phyloP scores from a whole-genome alignment of 2,113 vertebrate species.

The Actenoides lindsayi region DNA sequence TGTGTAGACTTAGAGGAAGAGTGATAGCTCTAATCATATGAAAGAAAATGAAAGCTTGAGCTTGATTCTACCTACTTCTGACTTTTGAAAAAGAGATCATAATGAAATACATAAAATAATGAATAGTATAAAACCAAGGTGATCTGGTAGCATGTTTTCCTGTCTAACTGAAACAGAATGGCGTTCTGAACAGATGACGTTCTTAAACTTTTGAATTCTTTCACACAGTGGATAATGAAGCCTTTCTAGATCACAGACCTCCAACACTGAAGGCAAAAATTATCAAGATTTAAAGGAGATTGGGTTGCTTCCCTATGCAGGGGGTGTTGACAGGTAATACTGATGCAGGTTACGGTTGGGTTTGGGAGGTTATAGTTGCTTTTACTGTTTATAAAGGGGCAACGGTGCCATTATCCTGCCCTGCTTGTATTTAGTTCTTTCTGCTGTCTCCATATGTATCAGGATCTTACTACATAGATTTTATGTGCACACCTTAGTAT shows the following conservation, averaged over 20 bases:
- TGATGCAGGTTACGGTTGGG: background rate
- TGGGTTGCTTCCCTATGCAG: background rate
- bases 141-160: background rate
- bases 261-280: background rate
- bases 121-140: background rate
- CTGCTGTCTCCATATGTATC: background rate
- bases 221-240: background rate
- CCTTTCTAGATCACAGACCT: background rate
- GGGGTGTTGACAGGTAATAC: background rate
- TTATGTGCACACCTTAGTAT: background rate
- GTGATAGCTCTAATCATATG: background rate
- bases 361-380: background rate
- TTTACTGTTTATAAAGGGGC: background rate
- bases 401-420: background rate
- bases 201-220: background rate
- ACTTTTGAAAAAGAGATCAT: background rate
- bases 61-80: background rate
- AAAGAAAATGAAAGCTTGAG: background rate
- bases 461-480: background rate
- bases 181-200: background rate
- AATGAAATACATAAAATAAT: background rate
- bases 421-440: accelerated
- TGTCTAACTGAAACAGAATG: background rate
- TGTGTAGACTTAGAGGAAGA: background rate
- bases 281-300: background rate